These are phyloP conservation scores for Leptatherina wallacei DNA, from an alignment of 2,797 vertebrate species.

Conservation along the genomic window DNA sequence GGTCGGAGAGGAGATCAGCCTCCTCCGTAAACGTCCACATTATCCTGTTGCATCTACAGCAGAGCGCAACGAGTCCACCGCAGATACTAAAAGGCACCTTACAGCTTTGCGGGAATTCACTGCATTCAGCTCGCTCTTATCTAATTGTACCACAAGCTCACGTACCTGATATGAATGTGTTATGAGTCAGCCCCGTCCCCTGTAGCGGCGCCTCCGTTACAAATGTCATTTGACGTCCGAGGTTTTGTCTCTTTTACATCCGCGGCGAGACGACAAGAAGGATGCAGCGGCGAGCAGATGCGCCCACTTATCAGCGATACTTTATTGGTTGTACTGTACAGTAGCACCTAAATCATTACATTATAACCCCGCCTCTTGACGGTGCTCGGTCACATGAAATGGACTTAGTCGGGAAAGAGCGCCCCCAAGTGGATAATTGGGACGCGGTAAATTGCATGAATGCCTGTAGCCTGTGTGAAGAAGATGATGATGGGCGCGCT, in stretches of 20 bases:
- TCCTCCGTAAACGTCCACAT: constrained; percentile 17
- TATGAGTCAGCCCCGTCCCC: constrained; percentile 55
- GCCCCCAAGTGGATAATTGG: constrained; percentile 57
- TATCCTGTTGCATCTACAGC: constrained; percentile 65
- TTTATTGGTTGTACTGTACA: constrained; percentile 67
- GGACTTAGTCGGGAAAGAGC: constrained; percentile 44
- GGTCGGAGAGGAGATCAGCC: constrained; percentile 32
- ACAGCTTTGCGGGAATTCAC: constrained; percentile 37
- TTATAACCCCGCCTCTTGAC: constrained; percentile 78
- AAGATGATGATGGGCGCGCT: no score
- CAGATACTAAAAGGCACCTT: constrained; percentile 17
- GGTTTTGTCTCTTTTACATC: constrained; percentile 11
- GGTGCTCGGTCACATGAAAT: constrained; percentile 71
- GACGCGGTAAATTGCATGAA: background rate
- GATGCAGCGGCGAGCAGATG: constrained; percentile 37
- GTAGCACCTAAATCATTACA: constrained; percentile 71
- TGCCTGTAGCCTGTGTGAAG: no score
- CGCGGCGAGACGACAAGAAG: constrained; percentile 2
- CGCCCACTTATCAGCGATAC: constrained; percentile 48
- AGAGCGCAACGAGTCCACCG: constrained; percentile 12
- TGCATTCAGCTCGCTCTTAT: constrained; percentile 17
- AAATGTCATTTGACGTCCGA: constrained; percentile 62
- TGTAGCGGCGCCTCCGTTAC: constrained; percentile 38
- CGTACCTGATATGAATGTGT: constrained; percentile 77
- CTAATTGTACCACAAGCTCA: constrained; percentile 48